A percentile compares a stretch with the other conserved stretches of the same genome.
phyloP scores from a whole-genome alignment of 2,888 invertebrate species.

The Mechanitis mazaeus region DNA sequence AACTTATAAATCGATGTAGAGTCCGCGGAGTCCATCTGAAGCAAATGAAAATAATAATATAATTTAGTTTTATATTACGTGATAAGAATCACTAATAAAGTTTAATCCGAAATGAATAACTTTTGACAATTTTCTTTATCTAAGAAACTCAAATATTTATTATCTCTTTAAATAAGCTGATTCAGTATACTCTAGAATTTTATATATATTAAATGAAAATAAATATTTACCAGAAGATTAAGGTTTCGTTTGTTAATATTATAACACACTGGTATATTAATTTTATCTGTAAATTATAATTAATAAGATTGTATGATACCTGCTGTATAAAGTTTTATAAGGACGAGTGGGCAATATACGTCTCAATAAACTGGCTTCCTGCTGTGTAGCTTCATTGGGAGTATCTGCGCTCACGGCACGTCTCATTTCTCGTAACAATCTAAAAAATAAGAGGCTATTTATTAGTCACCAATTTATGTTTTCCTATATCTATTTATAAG shows the following conservation, averaged over 20 bases:
- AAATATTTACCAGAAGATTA: too few species aligned
- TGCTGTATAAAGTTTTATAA: conserved; percentile 49
- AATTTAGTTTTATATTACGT: not conserved
- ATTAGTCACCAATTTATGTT: not conserved
- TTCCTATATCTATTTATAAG: not conserved
- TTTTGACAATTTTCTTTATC: too few species aligned
- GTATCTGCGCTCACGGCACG: conserved; percentile 65
- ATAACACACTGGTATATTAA: too few species aligned
- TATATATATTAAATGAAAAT: too few species aligned
- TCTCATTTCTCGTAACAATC: conserved; percentile 53
- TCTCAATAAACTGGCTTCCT: conserved; percentile 54
- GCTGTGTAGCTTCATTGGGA: conserved; percentile 48
- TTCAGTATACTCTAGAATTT: too few species aligned
- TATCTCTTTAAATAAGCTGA: too few species aligned
- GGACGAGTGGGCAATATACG: conserved; percentile 47
- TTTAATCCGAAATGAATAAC: too few species aligned
- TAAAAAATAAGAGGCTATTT: conserved; percentile 11
- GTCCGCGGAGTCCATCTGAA: conserved; percentile 62
- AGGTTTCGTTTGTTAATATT: too few species aligned
- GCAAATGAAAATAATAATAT: not conserved
- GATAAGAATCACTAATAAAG: too few species aligned
- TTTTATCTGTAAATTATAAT: not conserved
- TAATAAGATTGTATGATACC: not conserved
- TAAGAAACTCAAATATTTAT: too few species aligned
- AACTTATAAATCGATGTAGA: conserved; percentile 55